These are phyloP conservation scores for Amphiprion ocellaris DNA, from an alignment of 2,113 vertebrate genomes.

Conservation along the genomic window DNA sequence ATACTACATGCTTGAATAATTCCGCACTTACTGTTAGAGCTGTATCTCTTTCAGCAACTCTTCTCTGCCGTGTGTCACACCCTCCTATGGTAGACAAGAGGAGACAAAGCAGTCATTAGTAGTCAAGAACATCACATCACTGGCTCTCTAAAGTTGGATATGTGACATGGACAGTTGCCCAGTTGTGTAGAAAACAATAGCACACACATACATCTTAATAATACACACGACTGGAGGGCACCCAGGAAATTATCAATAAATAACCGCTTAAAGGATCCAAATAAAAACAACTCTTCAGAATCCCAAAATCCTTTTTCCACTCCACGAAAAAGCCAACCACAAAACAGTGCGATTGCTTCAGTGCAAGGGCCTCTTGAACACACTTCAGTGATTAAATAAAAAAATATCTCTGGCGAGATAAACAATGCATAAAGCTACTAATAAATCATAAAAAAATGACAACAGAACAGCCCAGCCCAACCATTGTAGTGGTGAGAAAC, in stretches of 20 bases:
- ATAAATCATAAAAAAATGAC: constrained; percentile 54
- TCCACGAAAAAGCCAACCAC: constrained; percentile 22
- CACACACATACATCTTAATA: constrained; percentile 11
- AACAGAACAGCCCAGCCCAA: constrained; percentile 28
- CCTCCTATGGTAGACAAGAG: constrained; percentile 59
- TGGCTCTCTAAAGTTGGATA: neutral
- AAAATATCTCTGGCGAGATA: constrained; percentile 51
- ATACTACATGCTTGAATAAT: constrained; percentile 10
- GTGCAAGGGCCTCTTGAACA: constrained; percentile 32
- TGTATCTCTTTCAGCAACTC: constrained; percentile 4
- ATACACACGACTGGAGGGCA: constrained; percentile 32
- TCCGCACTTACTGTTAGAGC: constrained; percentile 57
- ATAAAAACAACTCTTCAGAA: constrained; percentile 33
- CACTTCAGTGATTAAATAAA: constrained; percentile 21
- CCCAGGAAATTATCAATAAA: constrained; percentile 55
- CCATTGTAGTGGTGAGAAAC: neutral
- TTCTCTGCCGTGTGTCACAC: constrained; percentile 23
- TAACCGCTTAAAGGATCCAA: constrained; percentile 26
- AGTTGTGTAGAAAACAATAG: neutral
- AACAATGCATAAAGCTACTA: constrained; percentile 37
- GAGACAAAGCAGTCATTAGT: constrained; percentile 11
- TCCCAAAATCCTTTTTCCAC: neutral
- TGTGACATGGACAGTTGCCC: neutral
- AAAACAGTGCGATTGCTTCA: constrained; percentile 32
- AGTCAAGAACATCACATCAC: neutral